These are phyloP conservation scores for Neosalanx taihuensis DNA, from an alignment of 2,797 vertebrate species.

Conservation along the genomic window DNA sequence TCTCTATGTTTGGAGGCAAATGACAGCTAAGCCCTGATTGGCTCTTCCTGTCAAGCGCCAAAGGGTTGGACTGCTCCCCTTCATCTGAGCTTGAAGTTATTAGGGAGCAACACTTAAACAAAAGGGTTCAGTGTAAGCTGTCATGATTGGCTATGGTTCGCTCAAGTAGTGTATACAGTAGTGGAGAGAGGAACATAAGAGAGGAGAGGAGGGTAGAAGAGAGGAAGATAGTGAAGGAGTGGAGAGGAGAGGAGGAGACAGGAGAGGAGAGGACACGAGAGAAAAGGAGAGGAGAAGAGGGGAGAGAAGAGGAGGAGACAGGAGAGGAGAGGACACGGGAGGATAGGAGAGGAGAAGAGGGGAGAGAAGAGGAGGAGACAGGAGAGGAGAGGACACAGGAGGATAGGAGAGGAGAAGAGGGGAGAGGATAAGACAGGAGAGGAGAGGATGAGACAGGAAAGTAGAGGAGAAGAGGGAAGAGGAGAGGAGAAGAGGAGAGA, in stretches of 20 bases:
- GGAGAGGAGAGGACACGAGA: no score
- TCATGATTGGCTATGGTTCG: constrained; percentile 29
- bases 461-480: constrained; percentile 31
- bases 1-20: constrained; percentile 45
- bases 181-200: constrained; percentile 44
- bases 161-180: no score
- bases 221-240: no score
- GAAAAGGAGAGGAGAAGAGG: no score
- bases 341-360: no score
- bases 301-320: no score
- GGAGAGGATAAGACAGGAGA: no score
- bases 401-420: no score
- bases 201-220: neutral
- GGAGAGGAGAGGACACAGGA: no score
- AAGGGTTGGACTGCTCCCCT: constrained; percentile 46
- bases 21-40: constrained; percentile 35
- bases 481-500: constrained; percentile 48
- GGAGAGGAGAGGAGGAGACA: no score
- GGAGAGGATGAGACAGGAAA: constrained; percentile 23
- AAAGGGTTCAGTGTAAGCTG: constrained; percentile 33
- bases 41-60: constrained; percentile 30
- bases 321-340: no score
- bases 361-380: no score
- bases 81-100: constrained; percentile 5
- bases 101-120: constrained; percentile 27